Conservation (phyloP, 64 coral and sea anemone genomes). For the Montipora cactus region DNA sequence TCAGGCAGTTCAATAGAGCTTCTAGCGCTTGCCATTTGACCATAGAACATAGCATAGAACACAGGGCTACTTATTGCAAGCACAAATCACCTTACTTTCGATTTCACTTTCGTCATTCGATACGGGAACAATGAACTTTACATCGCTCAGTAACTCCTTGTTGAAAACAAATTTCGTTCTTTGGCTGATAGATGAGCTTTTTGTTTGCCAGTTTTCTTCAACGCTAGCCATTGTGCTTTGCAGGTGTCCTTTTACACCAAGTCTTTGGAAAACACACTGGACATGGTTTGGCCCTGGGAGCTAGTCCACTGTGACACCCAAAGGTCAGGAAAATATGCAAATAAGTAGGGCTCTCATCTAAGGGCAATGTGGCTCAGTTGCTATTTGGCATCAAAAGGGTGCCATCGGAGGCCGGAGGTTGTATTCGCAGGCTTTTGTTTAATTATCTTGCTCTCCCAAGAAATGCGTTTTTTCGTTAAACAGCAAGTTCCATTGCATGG, state of each 20-base stretch:
- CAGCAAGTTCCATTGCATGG: conserved; percentile 93
- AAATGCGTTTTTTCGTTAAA: too few relatives aligned
- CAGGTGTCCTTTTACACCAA: too few relatives aligned
- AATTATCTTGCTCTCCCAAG: too few relatives aligned
- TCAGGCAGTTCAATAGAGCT: conserved; percentile 43
- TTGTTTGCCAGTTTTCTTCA: conserved; percentile 19
- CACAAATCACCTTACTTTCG: conserved; percentile 12
- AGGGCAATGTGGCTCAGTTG: background rate
- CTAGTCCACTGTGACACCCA: too few relatives aligned
- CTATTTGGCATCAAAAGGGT: too few relatives aligned
- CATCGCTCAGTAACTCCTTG: conserved; percentile 16
- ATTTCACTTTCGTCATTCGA: background rate
- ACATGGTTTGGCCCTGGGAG: too few relatives aligned
- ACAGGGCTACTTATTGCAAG: conserved; percentile 44
- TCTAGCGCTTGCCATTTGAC: background rate
- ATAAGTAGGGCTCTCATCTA: too few relatives aligned
- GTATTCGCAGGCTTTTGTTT: too few relatives aligned
- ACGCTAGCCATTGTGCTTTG: background rate
- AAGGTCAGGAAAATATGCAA: too few relatives aligned
- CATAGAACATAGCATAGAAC: conserved; percentile 49
- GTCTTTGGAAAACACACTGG: too few relatives aligned
- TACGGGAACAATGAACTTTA: conserved; percentile 33
- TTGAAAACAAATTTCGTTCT: conserved; percentile 32
- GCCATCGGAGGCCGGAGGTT: too few relatives aligned
- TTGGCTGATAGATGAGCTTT: background rate